These are phyloP conservation scores for Hydrolagus affinis DNA, from an alignment of 2,113 vertebrate species.

Conservation along the genomic window DNA sequence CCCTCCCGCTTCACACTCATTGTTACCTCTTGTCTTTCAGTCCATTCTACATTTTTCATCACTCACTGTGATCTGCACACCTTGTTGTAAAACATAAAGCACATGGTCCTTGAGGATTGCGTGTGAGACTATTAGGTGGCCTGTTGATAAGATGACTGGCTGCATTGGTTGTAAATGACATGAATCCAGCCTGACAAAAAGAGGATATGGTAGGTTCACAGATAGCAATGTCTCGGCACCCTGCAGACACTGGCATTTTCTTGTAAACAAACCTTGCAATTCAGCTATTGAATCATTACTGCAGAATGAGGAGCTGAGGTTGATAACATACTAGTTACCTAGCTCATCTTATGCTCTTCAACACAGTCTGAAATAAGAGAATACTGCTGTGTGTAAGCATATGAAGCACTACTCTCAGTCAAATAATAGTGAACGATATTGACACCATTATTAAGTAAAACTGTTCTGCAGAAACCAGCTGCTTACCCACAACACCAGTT, in stretches of 20 bases:
- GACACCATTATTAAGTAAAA: neutral
- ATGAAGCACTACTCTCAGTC: neutral
- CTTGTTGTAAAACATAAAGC: neutral
- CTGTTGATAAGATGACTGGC: neutral
- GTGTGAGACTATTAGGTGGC: neutral
- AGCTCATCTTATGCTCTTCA: neutral
- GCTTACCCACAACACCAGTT: neutral
- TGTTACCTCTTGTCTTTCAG: neutral
- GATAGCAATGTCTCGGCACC: neutral
- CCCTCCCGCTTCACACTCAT: neutral
- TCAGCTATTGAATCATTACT: neutral
- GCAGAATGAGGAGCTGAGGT: neutral
- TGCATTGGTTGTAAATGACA: neutral
- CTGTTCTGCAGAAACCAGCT: neutral
- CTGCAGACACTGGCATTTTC: neutral
- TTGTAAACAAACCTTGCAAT: neutral
- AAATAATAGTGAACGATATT: neutral
- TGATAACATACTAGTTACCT: neutral
- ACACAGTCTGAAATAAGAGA: neutral
- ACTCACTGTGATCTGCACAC: neutral
- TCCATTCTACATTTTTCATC: neutral
- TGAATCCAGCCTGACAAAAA: neutral
- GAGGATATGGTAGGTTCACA: neutral
- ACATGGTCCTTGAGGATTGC: neutral
- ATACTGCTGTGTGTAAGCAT: neutral